Evolutionary conservation across 2,797 vertebrate species (phyloP), one percentile per base, ranked within the genome.

Genomic region (Danio albolineatus): DNA sequence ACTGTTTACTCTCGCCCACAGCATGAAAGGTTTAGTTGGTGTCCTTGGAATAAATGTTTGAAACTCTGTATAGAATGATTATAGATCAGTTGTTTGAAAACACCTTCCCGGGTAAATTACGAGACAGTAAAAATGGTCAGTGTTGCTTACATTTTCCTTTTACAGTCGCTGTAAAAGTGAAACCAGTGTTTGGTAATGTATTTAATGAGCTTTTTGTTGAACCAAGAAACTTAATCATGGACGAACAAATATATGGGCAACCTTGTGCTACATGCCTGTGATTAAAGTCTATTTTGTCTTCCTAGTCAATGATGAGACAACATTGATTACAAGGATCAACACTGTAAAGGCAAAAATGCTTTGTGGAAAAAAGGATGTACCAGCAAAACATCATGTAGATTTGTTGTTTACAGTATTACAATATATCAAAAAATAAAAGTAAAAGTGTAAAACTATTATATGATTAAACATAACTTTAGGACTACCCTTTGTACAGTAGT

Each of bases 331-430:
- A 43, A 41, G 28, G 36, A 13, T 39, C 36, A 64, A 14, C 17
- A 41, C 51, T 75, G 13, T 10, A 19, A 62, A 64, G 10, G n/a
- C n/a, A n/a, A n/a, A n/a, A n/a, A n/a, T n/a, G 7, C 28, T 7
- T 28, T 62, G 44, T 19, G n/a, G 10, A 75, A 28, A 62, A 62
- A 46, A 65, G 17, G 61, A 65, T 64, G 7, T 46, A 8, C 19
- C 62, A 0, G 1, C 13, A n/a, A 66, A 70, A 14, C 9, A 10
- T n/a, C 9, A 5, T 36, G 21, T 28, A 65, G 1, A 8, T 66
- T 4, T 44, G n/a, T 46, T 66, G 64, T 65, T 10, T 21, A 13
- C 21, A 4, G 17, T n/a, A n/a, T 44, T n/a, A n/a, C n/a, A n/a
- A 41, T 17, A 44, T 17, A 46, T 1, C 17, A 65, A 44, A 43